Evolutionary conservation across 2,113 vertebrate genomes (phyloP), one percentile per base, ranked within the genome.

Genomic region (Oceanodroma tethys): DNA sequence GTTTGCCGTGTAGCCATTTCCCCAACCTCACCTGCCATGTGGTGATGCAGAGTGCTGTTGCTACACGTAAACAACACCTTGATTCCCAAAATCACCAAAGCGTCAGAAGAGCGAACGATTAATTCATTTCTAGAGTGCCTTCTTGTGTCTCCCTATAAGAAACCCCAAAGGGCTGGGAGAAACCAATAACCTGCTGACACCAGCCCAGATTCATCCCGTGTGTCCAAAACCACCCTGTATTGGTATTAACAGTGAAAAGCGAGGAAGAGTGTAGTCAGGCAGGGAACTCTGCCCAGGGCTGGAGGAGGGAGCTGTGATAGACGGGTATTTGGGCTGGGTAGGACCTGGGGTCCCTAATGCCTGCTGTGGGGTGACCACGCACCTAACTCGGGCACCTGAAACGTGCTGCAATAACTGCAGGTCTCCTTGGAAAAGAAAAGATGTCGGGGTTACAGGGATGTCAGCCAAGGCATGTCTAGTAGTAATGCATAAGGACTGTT

Each of bases 121-220:
- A 32, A 42, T 55, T 52, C 6, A 26, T 59, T 38, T 34, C 18
- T 27, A 27, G 16, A 72, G 2, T 5, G 3, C 15, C 2, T 52
- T 93, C 36, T 88, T 52, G 6, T 0, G 1, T 8, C 1, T 1
- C 10, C 5, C 13, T 82, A 1, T n/a, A 53, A 72, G 47, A 74
- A 94, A 53, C 14, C 4, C 20, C 34, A 53, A 43, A 86, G 27
- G 9, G 2, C 26, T 48, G 16, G 9, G 29, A 55, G 38, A 90
- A 72, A 48, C 4, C 6, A 48, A 34, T 9, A 43, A 5, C 15
- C 22, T n/a, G 11, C 21, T 68, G 18, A 40, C 3, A 2, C 5
- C 21, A 76, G 19, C 6, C 26, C 9, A 16, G 13, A 11, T 81
- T 81, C 2, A 1, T 5, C 13, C 10, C 0, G 0, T 38, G 8